Evolutionary conservation across 2,797 vertebrate species (phyloP).

Genomic region (Myripristis murdjan): DNA sequence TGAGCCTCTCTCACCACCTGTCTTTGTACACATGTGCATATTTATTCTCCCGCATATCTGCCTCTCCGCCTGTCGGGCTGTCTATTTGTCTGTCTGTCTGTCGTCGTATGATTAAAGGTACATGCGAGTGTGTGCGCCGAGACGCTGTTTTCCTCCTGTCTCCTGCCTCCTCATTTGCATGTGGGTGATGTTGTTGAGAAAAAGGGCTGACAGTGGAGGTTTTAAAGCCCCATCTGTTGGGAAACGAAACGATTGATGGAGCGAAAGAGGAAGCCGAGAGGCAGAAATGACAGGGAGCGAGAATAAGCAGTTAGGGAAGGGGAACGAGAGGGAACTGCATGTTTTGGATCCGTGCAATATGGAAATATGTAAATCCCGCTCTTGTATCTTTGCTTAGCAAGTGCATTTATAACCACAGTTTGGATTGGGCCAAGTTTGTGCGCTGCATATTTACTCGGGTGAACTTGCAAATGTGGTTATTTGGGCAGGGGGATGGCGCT

Average conservation of each 20-base stretch:
- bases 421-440: constrained; percentile 45
- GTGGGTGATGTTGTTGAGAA: constrained; percentile 66
- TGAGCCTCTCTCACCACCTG: constrained; percentile 30
- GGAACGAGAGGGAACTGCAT: constrained; percentile 40
- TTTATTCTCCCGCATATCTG: constrained; percentile 24
- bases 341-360: constrained; percentile 59
- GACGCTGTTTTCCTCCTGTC: constrained; percentile 40
- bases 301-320: constrained; percentile 55
- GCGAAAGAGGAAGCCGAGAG: constrained; percentile 65
- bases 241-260: constrained; percentile 75
- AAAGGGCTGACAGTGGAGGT: constrained; percentile 78
- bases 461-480: constrained; percentile 47
- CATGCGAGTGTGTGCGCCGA: constrained; percentile 24
- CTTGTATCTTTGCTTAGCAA: constrained; percentile 63
- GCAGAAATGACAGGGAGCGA: constrained; percentile 63
- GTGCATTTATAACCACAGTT: constrained; percentile 57
- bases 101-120: constrained; percentile 6
- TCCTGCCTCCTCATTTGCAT: constrained; percentile 73
- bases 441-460: constrained; percentile 38
- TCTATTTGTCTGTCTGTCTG: constrained; percentile 24
- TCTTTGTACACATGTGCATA: constrained; percentile 32
- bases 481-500: neutral
- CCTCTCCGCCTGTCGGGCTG: constrained; percentile 23
- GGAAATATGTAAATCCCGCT: constrained; percentile 65
- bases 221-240: constrained; percentile 77